A percentile compares a stretch with the other conserved stretches of the same genome.
Evolutionary conservation across 1,140 invertebrate species (phyloP).

Genomic region (Meloidogyne floridensis): DNA sequence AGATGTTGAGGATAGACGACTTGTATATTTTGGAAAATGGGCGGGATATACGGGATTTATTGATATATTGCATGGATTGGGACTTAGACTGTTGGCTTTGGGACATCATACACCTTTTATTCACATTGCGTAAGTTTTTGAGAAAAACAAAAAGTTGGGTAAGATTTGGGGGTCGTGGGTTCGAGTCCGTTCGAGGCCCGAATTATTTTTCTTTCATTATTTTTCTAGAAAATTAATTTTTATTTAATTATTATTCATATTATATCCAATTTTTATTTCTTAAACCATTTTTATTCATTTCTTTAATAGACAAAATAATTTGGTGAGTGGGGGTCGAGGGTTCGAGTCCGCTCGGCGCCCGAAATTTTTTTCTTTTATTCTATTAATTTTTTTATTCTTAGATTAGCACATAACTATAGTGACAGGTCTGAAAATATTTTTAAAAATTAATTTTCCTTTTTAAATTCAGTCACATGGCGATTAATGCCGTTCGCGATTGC

Average conservation of each 20-base stretch:
- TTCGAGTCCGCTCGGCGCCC: too few relatives aligned
- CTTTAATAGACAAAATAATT: too few relatives aligned
- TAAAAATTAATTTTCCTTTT: background rate
- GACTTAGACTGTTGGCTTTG: constrained; percentile 85
- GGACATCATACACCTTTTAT: constrained; percentile 99
- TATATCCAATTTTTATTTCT: too few relatives aligned
- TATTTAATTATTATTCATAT: too few relatives aligned
- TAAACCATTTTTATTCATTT: too few relatives aligned
- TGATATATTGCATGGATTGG: constrained; percentile 94
- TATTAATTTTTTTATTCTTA: background rate
- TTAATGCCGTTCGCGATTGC: constrained; percentile 91
- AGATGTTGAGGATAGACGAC: constrained; percentile 81
- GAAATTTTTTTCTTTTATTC: too few relatives aligned
- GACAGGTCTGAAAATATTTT: constrained; percentile 71
- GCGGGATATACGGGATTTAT: constrained; percentile 98
- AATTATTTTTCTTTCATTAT: too few relatives aligned
- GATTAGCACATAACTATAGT: constrained; percentile 92
- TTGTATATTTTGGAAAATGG: constrained; percentile 98
- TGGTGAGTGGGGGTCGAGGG: too few relatives aligned
- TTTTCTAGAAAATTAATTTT: too few relatives aligned
- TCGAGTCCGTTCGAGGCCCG: too few relatives aligned
- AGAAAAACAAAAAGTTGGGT: too few relatives aligned
- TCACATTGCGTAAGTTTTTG: constrained; percentile 79
- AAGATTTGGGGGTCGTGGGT: too few relatives aligned
- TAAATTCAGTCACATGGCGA: constrained; percentile 80